These are phyloP conservation scores for Bombycilla garrulus DNA, from an alignment of 2,113 vertebrate genomes.

Conservation along the genomic window DNA sequence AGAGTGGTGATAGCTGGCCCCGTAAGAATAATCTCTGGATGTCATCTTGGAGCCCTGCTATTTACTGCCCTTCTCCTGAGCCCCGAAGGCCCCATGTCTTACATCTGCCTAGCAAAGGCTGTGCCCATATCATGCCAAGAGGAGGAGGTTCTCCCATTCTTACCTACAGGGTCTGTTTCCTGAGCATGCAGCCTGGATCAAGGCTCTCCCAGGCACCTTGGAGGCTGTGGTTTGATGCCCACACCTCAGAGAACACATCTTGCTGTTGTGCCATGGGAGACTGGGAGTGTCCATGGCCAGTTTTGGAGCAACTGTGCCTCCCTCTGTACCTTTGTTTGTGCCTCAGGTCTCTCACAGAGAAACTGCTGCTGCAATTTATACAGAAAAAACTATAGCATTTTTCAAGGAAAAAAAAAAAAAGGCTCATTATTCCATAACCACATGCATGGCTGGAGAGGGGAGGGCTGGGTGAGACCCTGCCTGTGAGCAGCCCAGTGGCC, in stretches of 20 bases:
- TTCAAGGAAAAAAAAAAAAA: neutral
- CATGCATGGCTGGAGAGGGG: neutral
- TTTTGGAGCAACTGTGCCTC: neutral
- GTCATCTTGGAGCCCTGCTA: neutral
- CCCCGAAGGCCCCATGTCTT: neutral
- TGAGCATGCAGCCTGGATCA: neutral
- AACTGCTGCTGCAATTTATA: neutral
- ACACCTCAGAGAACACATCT: neutral
- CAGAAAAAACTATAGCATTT: neutral
- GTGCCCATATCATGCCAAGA: neutral
- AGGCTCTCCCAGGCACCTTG: neutral
- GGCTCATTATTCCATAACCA: neutral
- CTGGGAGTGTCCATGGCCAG: neutral
- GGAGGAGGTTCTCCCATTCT: neutral
- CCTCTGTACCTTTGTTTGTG: neutral
- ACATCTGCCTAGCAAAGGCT: rapidly evolving
- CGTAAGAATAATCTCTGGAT: neutral
- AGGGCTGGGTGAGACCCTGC: neutral
- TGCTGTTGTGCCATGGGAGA: neutral
- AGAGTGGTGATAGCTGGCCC: neutral
- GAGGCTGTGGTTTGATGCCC: neutral
- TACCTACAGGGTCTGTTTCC: neutral
- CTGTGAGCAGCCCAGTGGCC: neutral
- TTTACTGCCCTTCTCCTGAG: neutral
- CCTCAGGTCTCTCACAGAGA: neutral